Base-by-base conservation (phyloP, 1,140 invertebrate genomes). In the Scaptomyza pallida region DNA sequence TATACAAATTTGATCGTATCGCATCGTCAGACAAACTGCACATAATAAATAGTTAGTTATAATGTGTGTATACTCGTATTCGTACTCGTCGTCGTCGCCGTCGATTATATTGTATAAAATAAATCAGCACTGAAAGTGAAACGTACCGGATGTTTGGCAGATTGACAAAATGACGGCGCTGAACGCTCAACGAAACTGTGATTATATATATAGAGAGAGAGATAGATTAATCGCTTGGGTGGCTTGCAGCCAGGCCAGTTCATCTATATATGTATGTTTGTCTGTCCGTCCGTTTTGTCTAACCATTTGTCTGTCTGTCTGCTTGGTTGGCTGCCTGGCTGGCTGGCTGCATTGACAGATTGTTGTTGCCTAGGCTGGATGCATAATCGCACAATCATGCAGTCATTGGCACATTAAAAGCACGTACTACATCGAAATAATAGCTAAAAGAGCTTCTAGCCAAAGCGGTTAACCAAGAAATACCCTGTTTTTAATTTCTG, bases 321-420 rank as follows among this genome's bases (percentile, higher is more conserved):
- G 35, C 13, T 30, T 40, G 35, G 26, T 15, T 60, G 19, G 63
- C 43, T 54, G 23, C 81, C 26, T 59, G 76, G 73, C 63, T 86
- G 80, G 76, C 85, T 85, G 76, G 81, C 70, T 85, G 81, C 80
- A 85, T 86, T 85, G 81, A 86, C 81, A 86, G 81, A 85, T 81
- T 85, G 80, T 76, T 73, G 77, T 76, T 73, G 77, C 65, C 64
- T 72, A 72, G 69, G 69, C 37, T 75, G 61, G 72, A 72, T 75
- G 68, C 61, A 72, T 86, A 85, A 86, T 85, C 76, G 81, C 77
- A 86, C 81, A 81, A 86, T 86, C 77, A 83, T 85, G 77, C 73
- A 86, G 81, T 85, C 81, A 85, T 85, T 85, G 81, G 77, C 81
- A 86, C 80, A 85, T 86, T 81, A 77, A 85, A 86, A 55, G 48